Conservation (phyloP, 1,140 invertebrate genomes). For the Aphelenchoides besseyi region DNA sequence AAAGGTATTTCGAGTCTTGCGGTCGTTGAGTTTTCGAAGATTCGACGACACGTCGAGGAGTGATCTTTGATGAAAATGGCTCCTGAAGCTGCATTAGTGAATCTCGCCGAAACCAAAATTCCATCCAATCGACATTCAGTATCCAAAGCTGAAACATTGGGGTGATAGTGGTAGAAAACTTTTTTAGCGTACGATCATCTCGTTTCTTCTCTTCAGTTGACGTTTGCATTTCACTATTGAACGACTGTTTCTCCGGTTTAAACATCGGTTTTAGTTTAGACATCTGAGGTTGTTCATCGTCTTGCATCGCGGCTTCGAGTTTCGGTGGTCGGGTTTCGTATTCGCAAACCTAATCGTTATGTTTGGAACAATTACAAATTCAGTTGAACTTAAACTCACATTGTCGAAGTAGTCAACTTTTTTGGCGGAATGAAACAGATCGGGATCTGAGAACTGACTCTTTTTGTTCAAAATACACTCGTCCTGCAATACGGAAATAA, state of each 20-base stretch:
- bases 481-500: slow-evolving; percentile 40
- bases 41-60: slow-evolving; percentile 44
- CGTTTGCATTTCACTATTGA: slow-evolving; percentile 11
- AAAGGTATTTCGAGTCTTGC: slow-evolving; percentile 51
- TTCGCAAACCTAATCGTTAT: slow-evolving; percentile 55
- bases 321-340: slow-evolving; percentile 14
- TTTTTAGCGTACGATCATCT: slow-evolving; percentile 19
- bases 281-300: neutral
- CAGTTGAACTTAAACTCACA: slow-evolving; percentile 22
- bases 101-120: slow-evolving; percentile 41
- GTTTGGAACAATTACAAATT: neutral
- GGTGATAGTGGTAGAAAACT: slow-evolving; percentile 8
- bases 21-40: slow-evolving; percentile 36
- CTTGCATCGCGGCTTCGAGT: slow-evolving; percentile 15
- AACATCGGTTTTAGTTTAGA: slow-evolving; percentile 27
- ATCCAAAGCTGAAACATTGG: slow-evolving; percentile 42
- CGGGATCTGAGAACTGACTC: slow-evolving; percentile 51
- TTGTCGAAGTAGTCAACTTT: slow-evolving; percentile 59
- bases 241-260: slow-evolving; percentile 20
- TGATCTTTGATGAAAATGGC: slow-evolving; percentile 54
- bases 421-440: slow-evolving; percentile 46
- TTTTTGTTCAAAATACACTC: slow-evolving; percentile 56
- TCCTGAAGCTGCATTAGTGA: slow-evolving; percentile 37
- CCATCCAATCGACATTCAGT: slow-evolving; percentile 56
- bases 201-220: slow-evolving; percentile 18